Conservation (phyloP, 2,888 invertebrate genomes). For the Drosophila putrida region DNA sequence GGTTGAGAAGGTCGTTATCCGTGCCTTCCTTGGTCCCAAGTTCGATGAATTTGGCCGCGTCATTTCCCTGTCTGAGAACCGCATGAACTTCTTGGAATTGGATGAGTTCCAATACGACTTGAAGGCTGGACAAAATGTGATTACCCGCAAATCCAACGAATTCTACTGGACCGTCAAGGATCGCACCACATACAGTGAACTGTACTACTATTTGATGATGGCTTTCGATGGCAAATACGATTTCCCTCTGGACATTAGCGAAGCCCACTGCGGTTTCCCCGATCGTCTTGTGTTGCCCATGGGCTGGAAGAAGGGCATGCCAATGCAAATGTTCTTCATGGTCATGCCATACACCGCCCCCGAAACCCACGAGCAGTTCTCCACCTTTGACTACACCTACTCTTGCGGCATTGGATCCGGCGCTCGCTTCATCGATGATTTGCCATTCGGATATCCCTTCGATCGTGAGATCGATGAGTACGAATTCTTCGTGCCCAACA, state of each 20-base stretch:
- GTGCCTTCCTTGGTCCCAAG: slow-evolving; percentile 90
- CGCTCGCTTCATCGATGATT: slow-evolving; percentile 87
- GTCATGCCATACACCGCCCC: slow-evolving; percentile 86
- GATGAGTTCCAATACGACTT: slow-evolving; percentile 88
- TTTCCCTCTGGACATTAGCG: slow-evolving; percentile 85
- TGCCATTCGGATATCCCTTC: slow-evolving; percentile 91
- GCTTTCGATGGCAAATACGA: slow-evolving; percentile 85
- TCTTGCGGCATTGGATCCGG: slow-evolving; percentile 87
- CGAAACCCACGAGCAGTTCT: slow-evolving; percentile 78
- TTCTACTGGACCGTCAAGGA: slow-evolving; percentile 87
- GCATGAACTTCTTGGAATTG: slow-evolving; percentile 88
- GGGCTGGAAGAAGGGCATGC: slow-evolving; percentile 88
- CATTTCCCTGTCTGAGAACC: slow-evolving; percentile 87
- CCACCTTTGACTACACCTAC: slow-evolving; percentile 86
- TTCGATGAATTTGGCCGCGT: slow-evolving; percentile 87
- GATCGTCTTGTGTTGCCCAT: slow-evolving; percentile 89
- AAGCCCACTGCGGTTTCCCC: slow-evolving; percentile 88
- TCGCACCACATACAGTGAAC: slow-evolving; percentile 85
- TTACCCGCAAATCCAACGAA: slow-evolving; percentile 79
- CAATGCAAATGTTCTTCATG: slow-evolving; percentile 88
- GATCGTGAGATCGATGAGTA: slow-evolving; percentile 88
- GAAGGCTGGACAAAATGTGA: slow-evolving; percentile 85
- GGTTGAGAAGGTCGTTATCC: slow-evolving; percentile 87
- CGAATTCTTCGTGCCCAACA: slow-evolving; percentile 89
- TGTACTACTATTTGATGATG: slow-evolving; percentile 86